Evolutionary conservation across 2,888 invertebrate species (phyloP).

Genomic region (Drosophila multiciliata): DNA sequence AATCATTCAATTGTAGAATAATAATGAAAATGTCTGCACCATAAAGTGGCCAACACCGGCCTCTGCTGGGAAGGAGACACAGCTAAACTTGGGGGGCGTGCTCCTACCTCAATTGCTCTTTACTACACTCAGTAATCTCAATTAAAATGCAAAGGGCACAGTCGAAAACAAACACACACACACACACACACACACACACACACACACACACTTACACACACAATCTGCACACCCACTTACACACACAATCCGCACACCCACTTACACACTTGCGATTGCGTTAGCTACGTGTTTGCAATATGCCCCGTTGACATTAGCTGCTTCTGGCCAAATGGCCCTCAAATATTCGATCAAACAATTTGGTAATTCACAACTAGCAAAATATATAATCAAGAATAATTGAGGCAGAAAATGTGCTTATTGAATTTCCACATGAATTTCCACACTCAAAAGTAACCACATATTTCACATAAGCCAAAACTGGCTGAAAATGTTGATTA

Average conservation of each 20-base stretch:
- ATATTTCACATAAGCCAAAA: background rate
- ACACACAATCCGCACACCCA: background rate
- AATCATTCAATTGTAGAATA: constrained; percentile 74
- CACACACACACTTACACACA: background rate
- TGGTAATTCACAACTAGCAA: background rate
- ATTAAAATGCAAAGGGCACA: constrained; percentile 42
- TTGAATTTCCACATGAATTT: background rate
- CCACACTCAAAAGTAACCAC: background rate
- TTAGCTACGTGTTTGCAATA: constrained; percentile 3
- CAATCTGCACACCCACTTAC: background rate
- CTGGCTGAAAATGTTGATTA: background rate
- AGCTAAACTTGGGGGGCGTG: constrained; percentile 21
- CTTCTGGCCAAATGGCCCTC: background rate
- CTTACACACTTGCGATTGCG: background rate
- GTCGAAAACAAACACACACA: constrained; percentile 5
- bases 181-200: background rate
- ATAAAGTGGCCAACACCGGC: constrained; percentile 44
- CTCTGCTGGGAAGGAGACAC: no score
- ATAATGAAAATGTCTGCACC: constrained; percentile 68
- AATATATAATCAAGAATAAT: background rate
- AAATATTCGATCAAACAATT: background rate
- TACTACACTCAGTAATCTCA: constrained; percentile 44
- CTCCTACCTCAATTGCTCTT: constrained; percentile 26
- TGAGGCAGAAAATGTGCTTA: background rate
- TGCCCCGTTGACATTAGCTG: background rate